Conservation (phyloP, 2,888 invertebrate genomes). For the Nemapogon koenigi region DNA sequence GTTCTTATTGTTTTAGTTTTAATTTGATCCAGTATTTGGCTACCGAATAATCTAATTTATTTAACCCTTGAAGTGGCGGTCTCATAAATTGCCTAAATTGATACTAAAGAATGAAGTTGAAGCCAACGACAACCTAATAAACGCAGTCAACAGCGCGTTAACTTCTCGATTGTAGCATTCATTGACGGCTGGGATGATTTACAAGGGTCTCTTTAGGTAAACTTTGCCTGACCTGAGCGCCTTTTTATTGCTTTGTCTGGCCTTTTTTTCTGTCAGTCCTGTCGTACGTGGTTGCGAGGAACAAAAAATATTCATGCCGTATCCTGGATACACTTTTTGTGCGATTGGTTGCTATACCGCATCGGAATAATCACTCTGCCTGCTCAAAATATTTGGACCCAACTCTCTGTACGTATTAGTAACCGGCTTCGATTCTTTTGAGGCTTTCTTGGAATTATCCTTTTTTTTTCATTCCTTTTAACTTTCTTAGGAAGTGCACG, state of each 20-base stretch:
- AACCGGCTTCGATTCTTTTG: conserved; percentile 41
- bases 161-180: conserved; percentile 44
- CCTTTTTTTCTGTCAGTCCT: conserved; percentile 54
- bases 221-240: conserved; percentile 53
- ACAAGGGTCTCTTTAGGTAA: conserved; percentile 65
- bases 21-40: too few relatives aligned
- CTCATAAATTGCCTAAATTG: conserved; percentile 46
- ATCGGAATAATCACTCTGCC: conserved; percentile 61
- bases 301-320: conserved; percentile 55
- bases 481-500: neutral
- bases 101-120: conserved; percentile 43
- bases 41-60: neutral
- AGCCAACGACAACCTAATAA: conserved; percentile 45
- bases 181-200: conserved; percentile 57
- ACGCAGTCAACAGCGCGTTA: conserved; percentile 56
- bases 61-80: conserved; percentile 32
- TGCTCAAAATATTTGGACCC: conserved; percentile 61
- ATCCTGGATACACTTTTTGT: conserved; percentile 59
- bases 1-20: neutral
- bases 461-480: conserved; percentile 26
- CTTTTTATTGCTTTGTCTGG: conserved; percentile 58
- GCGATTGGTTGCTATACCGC: conserved; percentile 55
- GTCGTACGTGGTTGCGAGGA: conserved; percentile 28
- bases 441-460: conserved; percentile 41
- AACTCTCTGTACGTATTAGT: conserved; percentile 36